Evolutionary conservation across 2,797 vertebrate species (phyloP).

Genomic region (Pseudochirops corinnae): DNA sequence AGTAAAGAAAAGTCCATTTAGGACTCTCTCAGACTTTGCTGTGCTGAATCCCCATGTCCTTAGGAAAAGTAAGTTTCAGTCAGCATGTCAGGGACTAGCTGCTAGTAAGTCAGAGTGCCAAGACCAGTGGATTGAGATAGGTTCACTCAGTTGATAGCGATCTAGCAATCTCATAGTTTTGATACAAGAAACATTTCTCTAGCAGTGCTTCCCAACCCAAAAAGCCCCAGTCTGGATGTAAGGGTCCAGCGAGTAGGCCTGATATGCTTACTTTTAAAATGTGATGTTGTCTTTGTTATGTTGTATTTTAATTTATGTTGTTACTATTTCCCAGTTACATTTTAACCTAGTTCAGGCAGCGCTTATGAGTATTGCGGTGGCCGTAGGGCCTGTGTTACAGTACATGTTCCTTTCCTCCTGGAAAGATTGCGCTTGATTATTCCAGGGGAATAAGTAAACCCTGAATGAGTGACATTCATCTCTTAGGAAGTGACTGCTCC

Average conservation of each 20-base stretch:
- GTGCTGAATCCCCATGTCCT: background rate
- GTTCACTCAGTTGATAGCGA: background rate
- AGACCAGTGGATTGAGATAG: background rate
- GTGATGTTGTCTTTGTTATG: background rate
- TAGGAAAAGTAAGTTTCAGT: background rate
- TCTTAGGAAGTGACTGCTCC: background rate
- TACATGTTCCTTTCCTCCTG: constrained; percentile 45
- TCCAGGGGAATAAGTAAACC: constrained; percentile 33
- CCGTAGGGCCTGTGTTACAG: background rate
- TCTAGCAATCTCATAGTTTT: background rate
- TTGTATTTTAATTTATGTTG: background rate
- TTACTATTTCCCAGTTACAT: background rate
- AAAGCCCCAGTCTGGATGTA: background rate
- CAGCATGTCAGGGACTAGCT: background rate
- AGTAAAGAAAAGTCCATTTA: background rate
- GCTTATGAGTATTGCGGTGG: background rate
- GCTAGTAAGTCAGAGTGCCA: accelerated
- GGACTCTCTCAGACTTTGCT: background rate
- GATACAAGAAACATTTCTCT: constrained; percentile 24
- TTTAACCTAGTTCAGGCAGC: background rate
- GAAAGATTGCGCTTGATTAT: background rate
- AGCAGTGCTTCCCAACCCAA: background rate
- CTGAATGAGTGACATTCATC: constrained; percentile 1
- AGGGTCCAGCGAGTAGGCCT: background rate
- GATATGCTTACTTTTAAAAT: background rate